A percentile compares a stretch with the other conserved stretches of the same genome.
These are phyloP conservation scores for Heliopora coerulea DNA, from an alignment of 92 coral and sea anemone genomes.

Conservation along the genomic window DNA sequence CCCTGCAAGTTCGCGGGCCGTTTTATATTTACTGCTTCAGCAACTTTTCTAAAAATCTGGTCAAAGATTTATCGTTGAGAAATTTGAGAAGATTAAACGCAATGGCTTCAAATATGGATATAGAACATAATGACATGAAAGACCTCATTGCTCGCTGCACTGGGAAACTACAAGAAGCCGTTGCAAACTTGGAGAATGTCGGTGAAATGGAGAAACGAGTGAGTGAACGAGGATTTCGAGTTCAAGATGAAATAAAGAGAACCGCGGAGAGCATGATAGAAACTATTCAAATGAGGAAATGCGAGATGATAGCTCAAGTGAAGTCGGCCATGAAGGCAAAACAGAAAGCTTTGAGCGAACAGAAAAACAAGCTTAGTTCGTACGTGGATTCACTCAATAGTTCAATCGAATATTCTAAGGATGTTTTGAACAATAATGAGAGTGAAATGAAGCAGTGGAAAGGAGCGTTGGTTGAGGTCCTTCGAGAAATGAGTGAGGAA, in stretches of 20 bases:
- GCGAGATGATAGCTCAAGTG: constrained; percentile 31
- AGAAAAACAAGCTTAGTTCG: constrained; percentile 1
- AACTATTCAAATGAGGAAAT: constrained; percentile 15
- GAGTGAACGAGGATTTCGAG: constrained; percentile 15
- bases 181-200: not conserved
- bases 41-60: not conserved
- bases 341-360: constrained; percentile 14
- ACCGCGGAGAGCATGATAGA: constrained; percentile 36
- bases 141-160: constrained; percentile 11
- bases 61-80: not conserved
- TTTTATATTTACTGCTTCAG: constrained; percentile 16
- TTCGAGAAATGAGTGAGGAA: constrained; percentile 6
- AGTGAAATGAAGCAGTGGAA: constrained; percentile 9
- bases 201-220: constrained; percentile 21
- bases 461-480: constrained; percentile 10
- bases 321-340: constrained; percentile 24
- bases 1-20: not conserved
- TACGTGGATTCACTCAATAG: constrained; percentile 14
- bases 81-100: not conserved
- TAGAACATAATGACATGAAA: not conserved
- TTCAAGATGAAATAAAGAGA: constrained; percentile 19
- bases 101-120: constrained; percentile 12
- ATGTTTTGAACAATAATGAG: constrained; percentile 19
- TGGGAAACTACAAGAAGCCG: constrained; percentile 26
- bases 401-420: constrained; percentile 29